Base-by-base conservation (phyloP, 2,113 vertebrate species). In the Vanacampus margaritifer region DNA sequence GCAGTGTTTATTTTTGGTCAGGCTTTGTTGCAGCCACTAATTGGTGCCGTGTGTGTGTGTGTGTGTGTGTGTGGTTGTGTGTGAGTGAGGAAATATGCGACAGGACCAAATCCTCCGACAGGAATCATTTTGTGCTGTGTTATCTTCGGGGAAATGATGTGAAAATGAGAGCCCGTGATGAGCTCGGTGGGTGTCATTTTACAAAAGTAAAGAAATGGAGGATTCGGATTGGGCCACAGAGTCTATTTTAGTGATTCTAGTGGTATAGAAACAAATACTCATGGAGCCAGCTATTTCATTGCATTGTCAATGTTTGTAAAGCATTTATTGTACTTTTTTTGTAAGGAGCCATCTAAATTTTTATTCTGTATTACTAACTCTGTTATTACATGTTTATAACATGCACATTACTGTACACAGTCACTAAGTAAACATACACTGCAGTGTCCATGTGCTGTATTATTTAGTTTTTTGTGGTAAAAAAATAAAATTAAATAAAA, bases 1-100 rank as follows among this genome's bases (percentile, higher is more conserved):
- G 85, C 84, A 69, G 57, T 88, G 87, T 87, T 89, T 89, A 87
- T 86, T 88, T 90, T 89, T 81, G 79, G 78, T 86, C 84, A 79
- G 80, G 81, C 84, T 87, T 88, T 89, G 85, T 88, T 87, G 83
- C 75, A 71, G 83, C 75, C 80, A 80, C 80, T 88, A 89, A 88
- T 88, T 87, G 87, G 79, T 85, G 83, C 68, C 67, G 81, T 84
- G 86, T 84, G 83, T 74, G n/a, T 16, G 58, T 14, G 11, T 39
- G 36, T 39, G 58, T 60, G 57, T 37, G 58, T 37, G 58, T 39
- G 60, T 41, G 59, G 41, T 36, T 21, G 57, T 36, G 56, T 36
- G 16, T 37, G 35, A 0, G 53, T 28, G 35, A 2, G 69, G 83
- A 85, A 89, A 88, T 83, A 84, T 83, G 68, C 60, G 65, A 24